Base-by-base conservation (phyloP, 2,113 vertebrate species). In the Amphilophus citrinellus region DNA sequence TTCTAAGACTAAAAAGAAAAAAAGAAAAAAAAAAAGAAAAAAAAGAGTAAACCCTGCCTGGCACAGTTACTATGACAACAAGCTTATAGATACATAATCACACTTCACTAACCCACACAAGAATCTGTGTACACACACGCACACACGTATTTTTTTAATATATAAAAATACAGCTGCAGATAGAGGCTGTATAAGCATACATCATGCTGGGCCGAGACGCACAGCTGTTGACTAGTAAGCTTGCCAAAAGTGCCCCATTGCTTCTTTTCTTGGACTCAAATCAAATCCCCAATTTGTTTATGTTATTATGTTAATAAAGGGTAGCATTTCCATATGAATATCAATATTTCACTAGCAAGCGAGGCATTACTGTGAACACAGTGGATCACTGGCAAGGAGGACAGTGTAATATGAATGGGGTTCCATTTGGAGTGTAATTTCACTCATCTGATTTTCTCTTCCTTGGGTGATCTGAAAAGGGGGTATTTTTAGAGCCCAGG, bases 311-410 rank as follows among this genome's bases (percentile, higher is more conserved):
- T 90, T 95, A 93, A 95, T 94, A 94, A 93, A 96, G 93, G 92
- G 85, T 93, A 92, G 90, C 87, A 93, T 95, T 95, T 95, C 93
- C 94, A 95, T 93, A 93, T 95, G 93, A 94, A 94, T 93, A 94
- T 94, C 92, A 94, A 95, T 94, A 93, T 92, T 94, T 91, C 89
- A 79, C 88, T 2, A 56, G 89, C 84, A 80, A 84, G 89, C 6
- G 42, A 88, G 85, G 88, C 83, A 35, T 83, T 84, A 58, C 88
- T 76, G 82, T 77, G 84, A 91, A 91, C 83, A 85, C 80, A 82
- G 82, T 78, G 59, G 89, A 82, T 86, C 5, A 27, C 82, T 90
- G 91, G 90, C 91, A 76, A 47, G 82, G 61, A 87, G 86, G 81
- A 42, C 73, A n/a, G 63, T 18, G 57, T 53, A 53, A 84, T 89